These are phyloP conservation scores for Athene cunicularia DNA, from an alignment of 2,113 vertebrate species.

Conservation along the genomic window DNA sequence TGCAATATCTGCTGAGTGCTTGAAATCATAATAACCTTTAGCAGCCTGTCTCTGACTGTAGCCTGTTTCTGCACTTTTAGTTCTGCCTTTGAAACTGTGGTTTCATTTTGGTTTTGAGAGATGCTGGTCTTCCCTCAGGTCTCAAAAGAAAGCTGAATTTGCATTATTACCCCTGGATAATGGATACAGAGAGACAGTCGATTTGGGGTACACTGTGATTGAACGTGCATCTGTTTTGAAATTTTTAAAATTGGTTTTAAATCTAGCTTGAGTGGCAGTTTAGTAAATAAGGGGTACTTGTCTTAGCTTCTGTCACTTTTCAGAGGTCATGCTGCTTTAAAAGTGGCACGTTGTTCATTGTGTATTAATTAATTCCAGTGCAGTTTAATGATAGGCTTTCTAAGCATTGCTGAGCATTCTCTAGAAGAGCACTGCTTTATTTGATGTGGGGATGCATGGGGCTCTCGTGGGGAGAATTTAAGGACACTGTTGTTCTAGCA, in stretches of 20 bases:
- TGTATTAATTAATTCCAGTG: background rate
- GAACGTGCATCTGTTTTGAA: background rate
- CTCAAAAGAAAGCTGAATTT: background rate
- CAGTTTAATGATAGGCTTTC: background rate
- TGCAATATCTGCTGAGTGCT: background rate
- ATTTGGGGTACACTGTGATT: background rate
- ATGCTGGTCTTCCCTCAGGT: background rate
- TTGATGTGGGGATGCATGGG: background rate
- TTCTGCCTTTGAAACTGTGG: background rate
- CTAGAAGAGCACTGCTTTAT: background rate
- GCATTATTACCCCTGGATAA: background rate
- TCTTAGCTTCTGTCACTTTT: background rate
- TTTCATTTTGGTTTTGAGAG: background rate
- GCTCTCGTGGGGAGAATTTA: background rate
- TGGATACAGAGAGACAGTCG: background rate
- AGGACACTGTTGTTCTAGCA: background rate
- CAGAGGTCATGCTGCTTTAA: background rate
- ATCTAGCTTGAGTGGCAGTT: background rate
- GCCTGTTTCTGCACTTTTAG: background rate
- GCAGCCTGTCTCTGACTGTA: background rate
- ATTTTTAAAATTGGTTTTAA: background rate
- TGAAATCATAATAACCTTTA: background rate
- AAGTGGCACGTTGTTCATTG: background rate
- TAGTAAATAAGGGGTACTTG: background rate
- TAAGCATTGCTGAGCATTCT: background rate